phyloP scores from a whole-genome alignment of 2,113 vertebrate species.

The Isurus oxyrinchus region DNA sequence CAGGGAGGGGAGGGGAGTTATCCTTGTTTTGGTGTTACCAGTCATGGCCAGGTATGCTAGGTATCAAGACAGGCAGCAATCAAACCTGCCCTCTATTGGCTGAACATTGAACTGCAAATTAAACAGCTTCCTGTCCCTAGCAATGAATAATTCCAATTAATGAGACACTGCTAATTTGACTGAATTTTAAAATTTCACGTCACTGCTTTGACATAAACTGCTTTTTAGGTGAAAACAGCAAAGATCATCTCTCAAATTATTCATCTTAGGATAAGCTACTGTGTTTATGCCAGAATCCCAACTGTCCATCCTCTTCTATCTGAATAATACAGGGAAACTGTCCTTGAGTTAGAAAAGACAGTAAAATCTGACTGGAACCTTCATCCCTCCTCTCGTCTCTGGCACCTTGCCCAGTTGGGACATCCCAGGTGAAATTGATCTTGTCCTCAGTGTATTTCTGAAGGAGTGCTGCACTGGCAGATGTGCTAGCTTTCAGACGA shows the following conservation, averaged over 20 bases:
- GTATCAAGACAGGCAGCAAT: background rate
- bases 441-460: background rate
- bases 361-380: background rate
- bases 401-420: background rate
- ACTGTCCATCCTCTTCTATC: background rate
- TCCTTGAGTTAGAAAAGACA: background rate
- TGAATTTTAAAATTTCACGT: background rate
- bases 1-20: too few relatives aligned
- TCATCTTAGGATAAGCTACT: background rate
- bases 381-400: background rate
- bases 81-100: background rate
- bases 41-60: too few relatives aligned
- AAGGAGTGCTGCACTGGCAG: background rate
- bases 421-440: background rate
- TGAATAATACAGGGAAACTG: background rate
- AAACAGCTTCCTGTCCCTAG: background rate
- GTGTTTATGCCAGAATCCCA: background rate
- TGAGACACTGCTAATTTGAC: background rate
- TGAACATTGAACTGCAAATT: background rate
- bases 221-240: background rate
- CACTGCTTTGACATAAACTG: background rate
- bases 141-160: background rate
- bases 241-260: background rate
- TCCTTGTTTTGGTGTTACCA: too few relatives aligned
- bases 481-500: background rate